Evolutionary conservation across 2,113 vertebrate genomes (phyloP).

Genomic region (Nothoprocta perdicaria): DNA sequence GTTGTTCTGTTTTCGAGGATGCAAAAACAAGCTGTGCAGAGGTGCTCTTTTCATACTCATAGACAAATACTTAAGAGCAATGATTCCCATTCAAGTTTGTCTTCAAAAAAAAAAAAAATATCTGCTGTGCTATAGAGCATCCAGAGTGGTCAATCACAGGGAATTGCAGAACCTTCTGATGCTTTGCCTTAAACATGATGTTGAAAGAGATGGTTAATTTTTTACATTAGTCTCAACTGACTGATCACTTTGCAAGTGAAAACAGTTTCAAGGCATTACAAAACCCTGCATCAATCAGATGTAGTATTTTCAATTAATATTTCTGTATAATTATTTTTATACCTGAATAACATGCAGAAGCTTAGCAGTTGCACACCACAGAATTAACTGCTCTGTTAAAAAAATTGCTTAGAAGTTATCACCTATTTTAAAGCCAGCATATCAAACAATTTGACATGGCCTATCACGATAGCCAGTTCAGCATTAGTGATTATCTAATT

Average conservation of each 20-base stretch:
- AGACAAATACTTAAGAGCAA: not conserved
- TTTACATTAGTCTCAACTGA: not conserved
- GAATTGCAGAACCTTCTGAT: not conserved
- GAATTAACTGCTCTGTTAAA: not conserved
- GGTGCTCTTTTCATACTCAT: not conserved
- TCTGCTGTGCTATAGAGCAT: not conserved
- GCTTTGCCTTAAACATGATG: not conserved
- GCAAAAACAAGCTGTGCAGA: fast-evolving
- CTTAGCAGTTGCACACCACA: not conserved
- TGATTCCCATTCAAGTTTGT: not conserved
- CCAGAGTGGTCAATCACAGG: not conserved
- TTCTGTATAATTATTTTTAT: not conserved
- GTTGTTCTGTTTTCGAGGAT: not conserved
- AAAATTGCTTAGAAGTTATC: not conserved
- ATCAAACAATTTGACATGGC: not conserved
- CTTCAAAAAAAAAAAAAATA: not conserved
- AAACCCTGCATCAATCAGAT: not conserved
- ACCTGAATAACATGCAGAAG: not conserved
- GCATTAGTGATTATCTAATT: not conserved
- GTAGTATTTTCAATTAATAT: not conserved
- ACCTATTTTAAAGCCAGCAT: not conserved
- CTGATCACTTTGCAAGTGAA: not conserved
- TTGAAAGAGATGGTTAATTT: not conserved
- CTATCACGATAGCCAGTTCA: not conserved
- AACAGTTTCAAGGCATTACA: not conserved